Base-by-base conservation (phyloP, 2,113 vertebrate genomes). In the Lichenostomus cassidix region DNA sequence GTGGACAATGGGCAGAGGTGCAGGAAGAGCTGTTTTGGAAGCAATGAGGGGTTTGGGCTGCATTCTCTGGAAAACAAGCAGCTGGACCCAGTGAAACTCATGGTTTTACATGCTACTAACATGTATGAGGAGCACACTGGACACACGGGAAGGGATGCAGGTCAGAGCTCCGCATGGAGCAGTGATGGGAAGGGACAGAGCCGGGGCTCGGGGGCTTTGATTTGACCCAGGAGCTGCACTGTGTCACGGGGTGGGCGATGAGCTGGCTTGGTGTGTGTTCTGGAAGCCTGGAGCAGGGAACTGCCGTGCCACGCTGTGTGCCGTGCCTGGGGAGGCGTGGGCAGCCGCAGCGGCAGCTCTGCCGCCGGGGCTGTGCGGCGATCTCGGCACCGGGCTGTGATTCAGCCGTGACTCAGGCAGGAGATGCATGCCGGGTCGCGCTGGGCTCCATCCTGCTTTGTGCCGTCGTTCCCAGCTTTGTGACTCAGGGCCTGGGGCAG, bases 11-110 rank as follows among this genome's bases (percentile, higher is more conserved):
- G 41, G 16, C 21, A 5, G 44, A 37, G 50, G 22, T 39, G 71
- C 35, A 15, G 49, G 41, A 67, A 65, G 63, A 62, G 12, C 33
- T 13, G 3, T 24, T 64, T 23, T 18, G 75, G 73, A 39, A 69
- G 50, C 41, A 37, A 7, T 24, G 58, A 25, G 17, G 44, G 24
- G 19, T 75, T 53, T 39, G 55, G 46, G 59, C 29, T 53, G 69
- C 22, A 1, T 69, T 41, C 10, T 58, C 7, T 47, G 29, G 15
- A 37, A 46, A 86, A 64, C 3, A 5, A 62, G 29, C 0, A 2
- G 0, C 42, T 27, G 69, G 67, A 70, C 19, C 12, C 4, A 0
- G 42, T 5, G 68, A 68, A 11, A 1, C 0, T 27, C 13, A 6
- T 11, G 7, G 3, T n/a, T 80, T 65, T 20, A 17, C 41, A 1